Percentiles rank a stretch among this genome's conserved stretches.
These are phyloP conservation scores for Rhipidura dahli DNA, from an alignment of 2,113 vertebrate genomes.

Conservation along the genomic window DNA sequence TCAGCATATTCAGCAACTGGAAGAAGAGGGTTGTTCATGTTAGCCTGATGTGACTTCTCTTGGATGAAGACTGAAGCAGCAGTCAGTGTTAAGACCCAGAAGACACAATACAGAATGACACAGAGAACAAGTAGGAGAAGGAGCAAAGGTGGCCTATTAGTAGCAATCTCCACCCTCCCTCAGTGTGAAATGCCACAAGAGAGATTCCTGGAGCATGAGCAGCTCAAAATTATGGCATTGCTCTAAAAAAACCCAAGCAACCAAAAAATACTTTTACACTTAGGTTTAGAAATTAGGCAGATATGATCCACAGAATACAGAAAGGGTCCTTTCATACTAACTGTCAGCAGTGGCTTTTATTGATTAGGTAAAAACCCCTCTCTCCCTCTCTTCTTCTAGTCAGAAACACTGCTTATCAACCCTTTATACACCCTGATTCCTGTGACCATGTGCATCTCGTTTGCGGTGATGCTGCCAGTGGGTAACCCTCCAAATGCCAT, in stretches of 20 bases:
- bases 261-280: not conserved
- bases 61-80: not conserved
- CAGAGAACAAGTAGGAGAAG: not conserved
- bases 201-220: not conserved
- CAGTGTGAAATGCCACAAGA: not conserved
- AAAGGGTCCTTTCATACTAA: not conserved
- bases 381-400: conserved; percentile 71
- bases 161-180: not conserved
- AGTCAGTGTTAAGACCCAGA: not conserved
- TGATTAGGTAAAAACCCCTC: not conserved
- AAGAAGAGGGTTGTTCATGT: not conserved
- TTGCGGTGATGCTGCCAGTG: conserved; percentile 97
- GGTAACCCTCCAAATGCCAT: conserved; percentile 98
- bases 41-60: not conserved
- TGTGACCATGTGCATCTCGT: conserved; percentile 96
- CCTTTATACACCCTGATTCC: conserved; percentile 96
- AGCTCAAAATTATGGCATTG: not conserved
- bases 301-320: not conserved
- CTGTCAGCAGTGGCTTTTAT: not conserved
- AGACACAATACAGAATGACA: not conserved
- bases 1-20: not conserved
- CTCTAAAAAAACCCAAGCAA: not conserved
- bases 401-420: conserved; percentile 92
- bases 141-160: not conserved
- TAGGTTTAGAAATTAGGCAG: not conserved